Evolutionary conservation across 1,140 invertebrate species (phyloP), one percentile per base, ranked within the genome.

Genomic region (Eciton burchellii): DNA sequence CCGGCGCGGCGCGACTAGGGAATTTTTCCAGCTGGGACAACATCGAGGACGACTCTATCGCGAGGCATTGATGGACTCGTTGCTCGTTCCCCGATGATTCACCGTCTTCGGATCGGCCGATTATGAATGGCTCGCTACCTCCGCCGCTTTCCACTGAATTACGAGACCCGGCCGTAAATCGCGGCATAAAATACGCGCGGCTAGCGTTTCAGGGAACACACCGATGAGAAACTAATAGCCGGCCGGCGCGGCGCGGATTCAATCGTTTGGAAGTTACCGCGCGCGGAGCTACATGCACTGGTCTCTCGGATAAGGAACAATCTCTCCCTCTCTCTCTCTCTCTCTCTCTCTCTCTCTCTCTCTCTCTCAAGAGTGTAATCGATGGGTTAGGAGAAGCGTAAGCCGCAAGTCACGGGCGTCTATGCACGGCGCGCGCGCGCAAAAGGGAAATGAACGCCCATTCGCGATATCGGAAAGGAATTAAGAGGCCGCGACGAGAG

Each of bases 141-240:
- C 26, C 74, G 74, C 12, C 73, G 62, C 62, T 68, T 68, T 77
- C 54, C 47, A 43, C 29, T 77, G 62, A 83, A 81, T 81, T 79
- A 59, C 54, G 56, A 45, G 57, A 52, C 35, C 29, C 24, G 41
- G 56, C 60, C 47, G 66, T 77, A 77, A 77, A 77, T 77, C n/a
- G 24, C 41, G 29, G 35, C 26, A 41, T 43, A 68, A 77, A 65
- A 77, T 77, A 77, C 47, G 49, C 19, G 62, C 74, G 54, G 54
- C 24, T 81, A 68, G 59, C 60, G 57, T 81, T 81, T 81, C 77
- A 73, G 72, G 71, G 52, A 62, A 47, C 63, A 77, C 62, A 65
- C 74, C 74, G 74, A 77, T 68, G 74, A 77, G 62, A 52, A 77
- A 77, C 74, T 77, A 77, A 77, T 77, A 77, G 74, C 62, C 62